Base-by-base conservation (phyloP, 2,797 vertebrate species). In the Austrolebias charrua region DNA sequence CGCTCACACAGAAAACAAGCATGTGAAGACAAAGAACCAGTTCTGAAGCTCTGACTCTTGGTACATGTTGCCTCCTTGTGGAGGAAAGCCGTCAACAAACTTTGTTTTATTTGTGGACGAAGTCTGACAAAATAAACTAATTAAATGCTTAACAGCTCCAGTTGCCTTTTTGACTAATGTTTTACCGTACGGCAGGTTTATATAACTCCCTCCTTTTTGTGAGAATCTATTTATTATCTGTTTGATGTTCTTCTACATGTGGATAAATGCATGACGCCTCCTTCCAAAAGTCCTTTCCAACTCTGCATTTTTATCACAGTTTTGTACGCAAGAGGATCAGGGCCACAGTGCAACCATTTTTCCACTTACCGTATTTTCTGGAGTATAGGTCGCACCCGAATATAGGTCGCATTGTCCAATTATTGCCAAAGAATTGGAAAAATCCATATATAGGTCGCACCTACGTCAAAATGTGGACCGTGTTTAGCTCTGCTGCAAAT, bases 11-110 rank as follows among this genome's bases (percentile, higher is more conserved):
- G 20, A 76, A 77, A 78, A 66, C 43, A 65, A 74, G 74, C 20
- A 12, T 45, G n/a, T 46, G 14, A 66, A 40, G 12, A 8, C 52
- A 35, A 6, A 44, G 55, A 71, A 55, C 49, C 63, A 60, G 52
- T 52, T 35, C 10, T 48, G 4, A 46, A 53, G 29, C 31, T 6
- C 6, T 5, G 44, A 14, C 44, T 69, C 15, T 10, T 56, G 51
- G 50, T 58, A 4, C 19, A 48, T 33, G 55, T 8, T 18, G 5
- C 90, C 89, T 80, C 72, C 90, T 83, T 62, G 86, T 86, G 90
- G 86, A 40, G 44, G 16, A 29, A 59, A 1, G 11, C 52, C 47
- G 59, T 58, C 50, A 31, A 55, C 33, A 12, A 6, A 19, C 62
- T 60, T 9, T 46, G 2, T 4, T 31, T 42, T 7, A 29, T 5